Evolutionary conservation across 2,113 vertebrate genomes (phyloP).

Genomic region (Brevimyrus niger): DNA sequence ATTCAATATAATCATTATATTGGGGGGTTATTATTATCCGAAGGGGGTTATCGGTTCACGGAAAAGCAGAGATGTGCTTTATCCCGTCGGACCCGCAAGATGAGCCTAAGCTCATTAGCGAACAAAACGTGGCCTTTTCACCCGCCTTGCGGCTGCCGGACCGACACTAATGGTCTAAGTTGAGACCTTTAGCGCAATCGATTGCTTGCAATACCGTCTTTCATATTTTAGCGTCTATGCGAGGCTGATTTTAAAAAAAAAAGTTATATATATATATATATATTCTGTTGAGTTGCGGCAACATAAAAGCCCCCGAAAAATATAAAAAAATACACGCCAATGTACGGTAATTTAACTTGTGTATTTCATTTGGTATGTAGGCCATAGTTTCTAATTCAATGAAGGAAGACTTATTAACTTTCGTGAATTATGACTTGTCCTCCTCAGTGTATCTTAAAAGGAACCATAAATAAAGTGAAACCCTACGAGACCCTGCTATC

Average conservation of each 20-base stretch:
- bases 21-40: not conserved
- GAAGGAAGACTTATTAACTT: not conserved
- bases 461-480: not conserved
- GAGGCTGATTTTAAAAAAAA: slow-evolving; percentile 17
- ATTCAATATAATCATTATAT: not conserved
- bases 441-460: not conserved
- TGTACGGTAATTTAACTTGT: not conserved
- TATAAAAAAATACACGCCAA: not conserved
- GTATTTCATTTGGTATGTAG: not conserved
- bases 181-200: slow-evolving; percentile 10
- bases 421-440: not conserved
- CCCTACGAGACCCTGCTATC: not conserved
- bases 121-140: slow-evolving; percentile 1
- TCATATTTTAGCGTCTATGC: slow-evolving; percentile 9
- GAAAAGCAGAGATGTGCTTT: not conserved
- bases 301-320: slow-evolving; percentile 14
- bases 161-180: slow-evolving; percentile 4
- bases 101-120: not conserved
- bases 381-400: not conserved
- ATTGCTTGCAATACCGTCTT: not conserved
- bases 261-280: no score
- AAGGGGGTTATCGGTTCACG: not conserved
- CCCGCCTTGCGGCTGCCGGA: not conserved
- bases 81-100: not conserved
- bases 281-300: not conserved